A percentile compares a stretch with the other conserved stretches of the same genome.
phyloP scores from a whole-genome alignment of 1,140 invertebrate species.

The Campodea augens region DNA sequence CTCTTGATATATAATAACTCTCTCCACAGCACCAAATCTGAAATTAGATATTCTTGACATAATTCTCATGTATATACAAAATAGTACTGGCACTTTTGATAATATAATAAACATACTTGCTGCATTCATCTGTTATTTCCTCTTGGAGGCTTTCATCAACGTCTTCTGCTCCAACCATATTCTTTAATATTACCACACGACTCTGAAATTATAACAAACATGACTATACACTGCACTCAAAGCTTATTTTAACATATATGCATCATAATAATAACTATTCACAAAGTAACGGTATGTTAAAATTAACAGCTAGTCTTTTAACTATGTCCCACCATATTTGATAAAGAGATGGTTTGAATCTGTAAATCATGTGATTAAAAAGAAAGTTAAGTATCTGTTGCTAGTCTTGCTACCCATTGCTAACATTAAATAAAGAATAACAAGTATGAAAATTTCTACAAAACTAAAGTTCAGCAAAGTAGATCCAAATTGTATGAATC shows the following conservation, averaged over 20 bases:
- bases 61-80: not conserved
- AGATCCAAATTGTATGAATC: no score
- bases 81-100: not conserved
- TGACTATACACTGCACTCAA: no score
- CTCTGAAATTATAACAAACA: conserved; percentile 29
- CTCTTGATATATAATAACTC: conserved; percentile 96
- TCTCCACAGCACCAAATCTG: conserved; percentile 59
- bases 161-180: conserved; percentile 91
- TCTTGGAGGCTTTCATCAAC: conserved; percentile 91
- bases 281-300: no score
- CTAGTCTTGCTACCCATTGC: no score
- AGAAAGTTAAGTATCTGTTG: no score
- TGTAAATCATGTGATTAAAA: no score
- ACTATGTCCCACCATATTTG: not conserved
- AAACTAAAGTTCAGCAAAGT: no score
- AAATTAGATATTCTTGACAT: conserved; percentile 11
- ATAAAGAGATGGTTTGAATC: no score
- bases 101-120: conserved; percentile 34
- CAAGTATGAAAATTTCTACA: no score
- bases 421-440: no score
- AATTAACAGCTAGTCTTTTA: conserved; percentile 3
- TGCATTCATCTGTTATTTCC: conserved; percentile 95
- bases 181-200: conserved; percentile 76
- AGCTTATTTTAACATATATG: no score
- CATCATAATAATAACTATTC: no score